phyloP scores from a whole-genome alignment of 2,113 vertebrate genomes.

The Leptodactylus fuscus region DNA sequence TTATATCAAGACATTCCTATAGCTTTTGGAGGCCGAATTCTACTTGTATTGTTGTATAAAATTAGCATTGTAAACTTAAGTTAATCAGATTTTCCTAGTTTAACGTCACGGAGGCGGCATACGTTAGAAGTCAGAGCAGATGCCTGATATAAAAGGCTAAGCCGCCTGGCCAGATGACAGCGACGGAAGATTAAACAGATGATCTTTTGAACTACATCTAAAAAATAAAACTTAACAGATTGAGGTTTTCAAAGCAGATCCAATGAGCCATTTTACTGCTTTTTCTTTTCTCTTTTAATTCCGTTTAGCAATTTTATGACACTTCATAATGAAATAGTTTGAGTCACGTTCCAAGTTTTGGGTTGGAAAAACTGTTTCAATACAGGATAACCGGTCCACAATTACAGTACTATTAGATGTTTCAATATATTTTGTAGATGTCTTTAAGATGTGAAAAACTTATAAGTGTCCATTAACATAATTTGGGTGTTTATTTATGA shows the following conservation, averaged over 20 bases:
- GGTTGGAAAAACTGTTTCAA: neutral
- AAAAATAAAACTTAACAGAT: constrained; percentile 22
- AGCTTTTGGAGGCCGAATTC: neutral
- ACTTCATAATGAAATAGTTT: neutral
- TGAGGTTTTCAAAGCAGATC: constrained; percentile 21
- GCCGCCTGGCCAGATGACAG: constrained; percentile 4
- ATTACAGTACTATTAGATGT: neutral
- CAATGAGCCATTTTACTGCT: neutral
- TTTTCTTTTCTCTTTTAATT: neutral
- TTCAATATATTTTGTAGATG: neutral
- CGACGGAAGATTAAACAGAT: constrained; percentile 18
- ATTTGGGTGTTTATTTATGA: neutral
- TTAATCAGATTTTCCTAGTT: constrained; percentile 59
- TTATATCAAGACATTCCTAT: neutral
- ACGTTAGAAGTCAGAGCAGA: constrained; percentile 51
- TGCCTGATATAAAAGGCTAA: constrained; percentile 34
- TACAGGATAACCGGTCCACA: neutral
- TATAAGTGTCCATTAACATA: neutral
- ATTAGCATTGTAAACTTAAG: constrained; percentile 37
- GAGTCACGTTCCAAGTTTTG: neutral
- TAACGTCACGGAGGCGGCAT: constrained; percentile 43
- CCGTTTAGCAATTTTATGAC: neutral
- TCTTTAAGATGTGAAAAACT: neutral
- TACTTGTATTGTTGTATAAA: constrained; percentile 13
- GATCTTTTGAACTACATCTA: constrained; percentile 11